phyloP scores from a whole-genome alignment of 2,113 vertebrate species.

The Callorhinus ursinus region DNA sequence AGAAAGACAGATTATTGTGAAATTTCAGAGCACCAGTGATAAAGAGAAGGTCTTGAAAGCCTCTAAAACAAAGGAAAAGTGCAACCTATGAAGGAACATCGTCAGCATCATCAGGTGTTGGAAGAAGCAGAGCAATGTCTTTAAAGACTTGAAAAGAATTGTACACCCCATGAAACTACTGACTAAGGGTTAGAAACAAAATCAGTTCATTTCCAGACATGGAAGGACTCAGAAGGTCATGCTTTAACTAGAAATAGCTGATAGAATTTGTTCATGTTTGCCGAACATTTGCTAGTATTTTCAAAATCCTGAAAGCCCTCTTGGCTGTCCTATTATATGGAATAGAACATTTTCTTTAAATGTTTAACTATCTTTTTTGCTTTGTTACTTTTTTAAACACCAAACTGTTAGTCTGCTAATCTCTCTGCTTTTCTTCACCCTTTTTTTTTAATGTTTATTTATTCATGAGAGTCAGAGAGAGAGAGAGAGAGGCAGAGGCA shows the following conservation, averaged over 20 bases:
- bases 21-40: background rate
- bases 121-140: background rate
- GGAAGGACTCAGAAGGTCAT: background rate
- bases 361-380: background rate
- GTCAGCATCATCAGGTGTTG: background rate
- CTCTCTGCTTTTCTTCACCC: background rate
- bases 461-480: no score
- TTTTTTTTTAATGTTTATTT: background rate
- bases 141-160: background rate
- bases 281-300: conserved; percentile 34
- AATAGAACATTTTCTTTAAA: conserved; percentile 22
- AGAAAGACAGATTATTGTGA: background rate
- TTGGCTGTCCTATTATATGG: background rate
- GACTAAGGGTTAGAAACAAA: background rate
- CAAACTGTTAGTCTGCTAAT: background rate
- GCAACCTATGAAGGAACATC: background rate
- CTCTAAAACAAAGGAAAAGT: background rate
- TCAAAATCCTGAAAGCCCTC: background rate
- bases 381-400: background rate
- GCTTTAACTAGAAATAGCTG: background rate
- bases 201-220: background rate
- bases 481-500: no score
- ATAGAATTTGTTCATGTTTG: conserved; percentile 2
- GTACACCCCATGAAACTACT: background rate
- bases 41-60: background rate